Percentiles rank a stretch among this genome's conserved stretches.
Evolutionary conservation across 2,888 invertebrate genomes (phyloP).

Genomic region (Reticulitermes lucifugus): DNA sequence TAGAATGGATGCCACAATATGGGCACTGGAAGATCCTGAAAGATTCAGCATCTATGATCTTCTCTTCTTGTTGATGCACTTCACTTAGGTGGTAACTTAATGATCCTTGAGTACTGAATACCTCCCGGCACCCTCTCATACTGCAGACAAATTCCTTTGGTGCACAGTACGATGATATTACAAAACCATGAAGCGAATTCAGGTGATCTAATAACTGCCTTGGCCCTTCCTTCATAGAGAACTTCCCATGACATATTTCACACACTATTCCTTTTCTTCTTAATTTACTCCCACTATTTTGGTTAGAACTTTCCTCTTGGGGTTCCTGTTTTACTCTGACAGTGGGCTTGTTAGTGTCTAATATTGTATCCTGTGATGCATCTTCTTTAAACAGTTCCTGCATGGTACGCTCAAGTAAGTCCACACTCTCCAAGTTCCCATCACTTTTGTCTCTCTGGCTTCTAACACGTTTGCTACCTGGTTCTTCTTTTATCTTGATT

Average conservation of each 20-base stretch:
- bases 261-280: slow-evolving; percentile 58
- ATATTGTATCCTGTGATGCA: neutral
- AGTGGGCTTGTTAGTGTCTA: neutral
- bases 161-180: slow-evolving; percentile 34
- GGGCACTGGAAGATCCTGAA: slow-evolving; percentile 49
- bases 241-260: slow-evolving; percentile 68
- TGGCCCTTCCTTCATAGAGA: slow-evolving; percentile 62
- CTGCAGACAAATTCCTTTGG: slow-evolving; percentile 35
- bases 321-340: slow-evolving; percentile 24
- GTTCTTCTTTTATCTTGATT: neutral
- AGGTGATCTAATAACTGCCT: slow-evolving; percentile 56
- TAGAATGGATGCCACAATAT: slow-evolving; percentile 51
- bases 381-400: slow-evolving; percentile 32
- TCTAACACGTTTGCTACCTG: neutral
- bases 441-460: slow-evolving; percentile 2
- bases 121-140: slow-evolving; percentile 37
- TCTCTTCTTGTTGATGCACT: slow-evolving; percentile 32
- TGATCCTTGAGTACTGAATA: slow-evolving; percentile 40
- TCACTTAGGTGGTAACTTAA: slow-evolving; percentile 32
- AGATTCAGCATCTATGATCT: slow-evolving; percentile 29
- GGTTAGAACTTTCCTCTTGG: neutral
- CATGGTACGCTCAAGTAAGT: slow-evolving; percentile 36
- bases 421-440: neutral
- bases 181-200: slow-evolving; percentile 49
- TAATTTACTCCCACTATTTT: slow-evolving; percentile 17